Percentiles rank a stretch among this genome's conserved stretches.
These are phyloP conservation scores for Siderastrea radians DNA, from an alignment of 92 coral and sea anemone genomes.

Conservation along the genomic window DNA sequence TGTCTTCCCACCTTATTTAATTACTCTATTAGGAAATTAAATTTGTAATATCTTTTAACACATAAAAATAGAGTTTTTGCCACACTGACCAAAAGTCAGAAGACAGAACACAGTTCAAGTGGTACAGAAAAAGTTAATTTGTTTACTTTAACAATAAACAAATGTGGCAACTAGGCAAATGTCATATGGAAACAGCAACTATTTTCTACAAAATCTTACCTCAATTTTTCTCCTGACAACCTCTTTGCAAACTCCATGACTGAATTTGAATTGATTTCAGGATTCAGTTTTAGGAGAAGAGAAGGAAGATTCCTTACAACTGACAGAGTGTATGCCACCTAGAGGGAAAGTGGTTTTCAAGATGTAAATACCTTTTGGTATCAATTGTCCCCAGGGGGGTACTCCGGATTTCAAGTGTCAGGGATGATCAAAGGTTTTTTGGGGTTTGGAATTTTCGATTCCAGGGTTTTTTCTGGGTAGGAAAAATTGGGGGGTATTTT, in stretches of 20 bases:
- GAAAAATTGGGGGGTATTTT: too few relatives aligned
- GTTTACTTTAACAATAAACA: too few relatives aligned
- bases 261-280: constrained; percentile 12
- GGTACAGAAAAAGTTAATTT: too few relatives aligned
- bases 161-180: not conserved
- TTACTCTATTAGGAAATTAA: too few relatives aligned
- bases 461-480: too few relatives aligned
- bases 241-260: constrained; percentile 18
- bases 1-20: too few relatives aligned
- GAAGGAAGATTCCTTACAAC: constrained; percentile 17
- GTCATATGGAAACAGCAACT: not conserved
- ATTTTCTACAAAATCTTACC: constrained; percentile 7
- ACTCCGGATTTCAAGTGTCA: too few relatives aligned
- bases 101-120: not conserved
- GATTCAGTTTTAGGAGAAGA: constrained; percentile 14
- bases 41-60: too few relatives aligned
- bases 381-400: too few relatives aligned
- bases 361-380: not conserved
- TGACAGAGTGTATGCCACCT: constrained; percentile 17
- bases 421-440: too few relatives aligned
- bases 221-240: constrained; percentile 10
- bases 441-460: too few relatives aligned
- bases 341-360: not conserved
- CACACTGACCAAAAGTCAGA: not conserved
- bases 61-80: not conserved